Evolutionary conservation across 2,113 vertebrate genomes (phyloP), one percentile per base, ranked within the genome.

Genomic region (Morone saxatilis): DNA sequence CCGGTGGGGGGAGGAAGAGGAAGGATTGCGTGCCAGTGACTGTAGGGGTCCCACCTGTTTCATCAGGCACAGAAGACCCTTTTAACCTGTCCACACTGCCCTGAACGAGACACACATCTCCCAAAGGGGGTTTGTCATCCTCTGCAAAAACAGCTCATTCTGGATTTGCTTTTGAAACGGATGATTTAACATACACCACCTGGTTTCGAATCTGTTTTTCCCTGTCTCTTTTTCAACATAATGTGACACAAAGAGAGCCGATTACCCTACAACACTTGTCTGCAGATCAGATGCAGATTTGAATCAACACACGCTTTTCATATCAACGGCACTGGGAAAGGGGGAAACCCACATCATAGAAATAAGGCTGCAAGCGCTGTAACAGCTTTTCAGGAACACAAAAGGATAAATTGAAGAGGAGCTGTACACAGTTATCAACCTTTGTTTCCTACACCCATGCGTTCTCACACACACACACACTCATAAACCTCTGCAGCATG

Each of bases 41-140:
- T 83, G 71, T 71, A 68, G 89, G 90, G 90, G 84, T 91, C 87
- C 90, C 91, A 94, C 92, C 93, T 95, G 93, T 94, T 95, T 91
- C 82, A 88, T 92, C 83, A 88, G 78, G 62, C 74, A 85, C 85
- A 76, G 68, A 79, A 40, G 74, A 87, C 67, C 80, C 79, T 84
- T 89, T 92, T 92, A 86, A 91, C 88, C 87, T 89, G 77, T 84
- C 78, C 80, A 54, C 57, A 1, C 57, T 69, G 76, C 6, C 71
- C 71, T 66, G 47, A 68, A 83, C 72, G 57, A 80, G 57, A 66
- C 47, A 59, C 22, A 40, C 40, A 5, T 41, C 25, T 81, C 82
- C 76, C 65, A 43, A 57, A 59, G 25, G 25, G 31, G 50, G 14
- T 70, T 70, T 78, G 68, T 81, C 59, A 73, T 67, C 67, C 48